Evolutionary conservation across 1,140 invertebrate species (phyloP).

Genomic region (Metopolophium dirhodum): DNA sequence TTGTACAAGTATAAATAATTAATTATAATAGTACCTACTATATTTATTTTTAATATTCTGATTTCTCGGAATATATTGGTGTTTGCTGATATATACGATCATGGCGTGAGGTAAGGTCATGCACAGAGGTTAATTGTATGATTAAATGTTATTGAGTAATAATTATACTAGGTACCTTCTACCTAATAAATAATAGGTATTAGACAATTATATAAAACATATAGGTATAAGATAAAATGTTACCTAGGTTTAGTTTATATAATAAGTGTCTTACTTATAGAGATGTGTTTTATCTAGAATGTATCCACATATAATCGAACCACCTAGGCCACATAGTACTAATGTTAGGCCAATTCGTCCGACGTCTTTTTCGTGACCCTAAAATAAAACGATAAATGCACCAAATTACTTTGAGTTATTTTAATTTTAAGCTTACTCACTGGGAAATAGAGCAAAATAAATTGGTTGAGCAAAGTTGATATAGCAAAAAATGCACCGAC

Average conservation of each 20-base stretch:
- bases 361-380: slow-evolving; percentile 75
- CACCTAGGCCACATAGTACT: slow-evolving; percentile 85
- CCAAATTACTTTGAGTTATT: slow-evolving; percentile 69
- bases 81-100: background rate
- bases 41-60: background rate
- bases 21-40: no score
- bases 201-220: background rate
- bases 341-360: slow-evolving; percentile 88
- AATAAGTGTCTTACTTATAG: slow-evolving; percentile 71
- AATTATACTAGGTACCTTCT: background rate
- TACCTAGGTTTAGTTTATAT: background rate
- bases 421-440: slow-evolving; percentile 67
- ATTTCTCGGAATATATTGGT: background rate
- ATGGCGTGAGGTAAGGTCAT: background rate
- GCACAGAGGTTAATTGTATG: background rate
- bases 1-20: background rate
- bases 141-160: background rate
- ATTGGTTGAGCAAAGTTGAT: slow-evolving; percentile 85
- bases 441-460: slow-evolving; percentile 80
- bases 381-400: slow-evolving; percentile 61
- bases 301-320: slow-evolving; percentile 85
- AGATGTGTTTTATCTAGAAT: slow-evolving; percentile 83
- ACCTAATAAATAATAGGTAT: no score
- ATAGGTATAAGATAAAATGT: background rate
- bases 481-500: slow-evolving; percentile 94